Evolutionary conservation across 1,140 invertebrate genomes (phyloP).

Genomic region (Anastatus disparis): DNA sequence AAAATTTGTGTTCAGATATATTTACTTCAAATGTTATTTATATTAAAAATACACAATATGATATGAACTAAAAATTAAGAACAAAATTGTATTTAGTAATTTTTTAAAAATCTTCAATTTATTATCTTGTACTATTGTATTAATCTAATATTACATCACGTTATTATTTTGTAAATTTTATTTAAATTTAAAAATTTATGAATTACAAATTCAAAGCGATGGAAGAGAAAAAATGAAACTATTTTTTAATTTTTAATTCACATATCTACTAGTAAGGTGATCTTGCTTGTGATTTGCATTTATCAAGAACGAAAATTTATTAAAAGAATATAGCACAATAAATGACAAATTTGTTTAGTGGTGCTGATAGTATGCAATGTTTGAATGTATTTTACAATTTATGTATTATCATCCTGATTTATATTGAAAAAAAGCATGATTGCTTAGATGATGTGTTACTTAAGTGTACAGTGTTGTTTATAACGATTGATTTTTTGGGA

Average conservation of each 20-base stretch:
- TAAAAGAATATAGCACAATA: background rate
- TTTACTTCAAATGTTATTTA: constrained; percentile 11
- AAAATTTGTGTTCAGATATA: constrained; percentile 18
- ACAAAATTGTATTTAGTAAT: too few relatives aligned
- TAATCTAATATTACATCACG: background rate
- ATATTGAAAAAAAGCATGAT: background rate
- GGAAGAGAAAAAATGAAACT: background rate
- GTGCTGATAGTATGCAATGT: constrained; percentile 5
- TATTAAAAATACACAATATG: constrained; percentile 1
- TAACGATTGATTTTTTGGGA: constrained; percentile 23
- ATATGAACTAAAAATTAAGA: too few relatives aligned
- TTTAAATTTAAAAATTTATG: background rate
- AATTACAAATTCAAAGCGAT: background rate
- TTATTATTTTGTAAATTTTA: background rate
- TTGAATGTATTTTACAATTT: background rate
- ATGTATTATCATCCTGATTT: background rate
- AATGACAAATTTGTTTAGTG: background rate
- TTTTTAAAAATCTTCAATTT: too few relatives aligned
- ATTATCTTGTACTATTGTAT: background rate
- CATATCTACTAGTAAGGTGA: background rate
- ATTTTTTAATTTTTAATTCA: background rate
- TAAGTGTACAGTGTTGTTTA: constrained; percentile 35
- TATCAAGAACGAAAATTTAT: background rate
- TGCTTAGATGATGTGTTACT: constrained; percentile 17
- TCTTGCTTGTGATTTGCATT: background rate